Evolutionary conservation across 2,888 invertebrate genomes (phyloP).

Genomic region (Rugalucina vietnamica): DNA sequence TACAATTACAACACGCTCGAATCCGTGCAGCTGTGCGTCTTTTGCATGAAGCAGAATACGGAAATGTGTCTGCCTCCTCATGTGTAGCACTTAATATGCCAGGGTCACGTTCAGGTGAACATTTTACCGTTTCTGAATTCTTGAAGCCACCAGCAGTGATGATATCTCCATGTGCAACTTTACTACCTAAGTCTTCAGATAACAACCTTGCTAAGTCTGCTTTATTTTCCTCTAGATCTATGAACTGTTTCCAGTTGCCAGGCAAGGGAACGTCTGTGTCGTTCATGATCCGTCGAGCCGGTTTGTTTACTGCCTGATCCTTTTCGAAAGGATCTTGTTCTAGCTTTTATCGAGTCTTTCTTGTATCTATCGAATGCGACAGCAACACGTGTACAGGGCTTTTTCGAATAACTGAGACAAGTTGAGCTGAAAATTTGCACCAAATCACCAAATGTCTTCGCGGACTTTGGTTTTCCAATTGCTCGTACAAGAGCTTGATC

Average conservation of each 20-base stretch:
- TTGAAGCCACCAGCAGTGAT: not conserved
- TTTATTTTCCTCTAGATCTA: not conserved
- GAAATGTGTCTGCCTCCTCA: not conserved
- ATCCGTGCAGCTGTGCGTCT: not conserved
- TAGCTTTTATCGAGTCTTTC: not conserved
- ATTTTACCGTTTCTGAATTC: not conserved
- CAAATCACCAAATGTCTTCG: conserved; percentile 5
- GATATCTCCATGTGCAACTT: not conserved
- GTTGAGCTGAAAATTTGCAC: not conserved
- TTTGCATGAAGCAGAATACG: not conserved
- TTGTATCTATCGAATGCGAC: not conserved
- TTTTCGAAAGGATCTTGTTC: not conserved
- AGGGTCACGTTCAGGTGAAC: conserved; percentile 10
- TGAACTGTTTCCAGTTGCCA: not conserved
- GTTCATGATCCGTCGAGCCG: not conserved
- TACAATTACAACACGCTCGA: not conserved
- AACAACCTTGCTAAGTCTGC: not conserved
- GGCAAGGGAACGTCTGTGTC: not conserved
- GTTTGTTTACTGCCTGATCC: not conserved
- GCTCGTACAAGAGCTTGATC: not conserved
- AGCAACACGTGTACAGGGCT: not conserved
- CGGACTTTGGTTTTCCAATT: not conserved
- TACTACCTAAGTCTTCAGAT: not conserved
- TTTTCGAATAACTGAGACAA: conserved; percentile 1
- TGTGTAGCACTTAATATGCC: not conserved